Base-by-base conservation (phyloP, 2,888 invertebrate genomes). In the Diadegma fenestrale region DNA sequence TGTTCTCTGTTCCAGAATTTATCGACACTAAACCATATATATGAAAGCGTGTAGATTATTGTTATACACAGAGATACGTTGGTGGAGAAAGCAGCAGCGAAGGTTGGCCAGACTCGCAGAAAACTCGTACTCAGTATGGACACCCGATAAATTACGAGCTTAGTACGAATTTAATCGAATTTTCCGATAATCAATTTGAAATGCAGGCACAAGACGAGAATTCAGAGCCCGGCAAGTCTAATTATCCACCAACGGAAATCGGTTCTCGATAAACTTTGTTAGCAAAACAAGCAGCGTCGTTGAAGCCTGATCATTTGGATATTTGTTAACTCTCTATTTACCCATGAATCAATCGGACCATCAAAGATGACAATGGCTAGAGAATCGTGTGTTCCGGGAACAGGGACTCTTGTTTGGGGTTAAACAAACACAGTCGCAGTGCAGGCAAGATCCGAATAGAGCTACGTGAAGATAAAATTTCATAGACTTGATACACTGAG, bases 211-310 rank as follows among this genome's bases (percentile, higher is more conserved):
- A 45, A 78, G 41, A 51, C 22, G 26, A 30, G 58, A 69, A 69
- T 58, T 45, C 69, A 37, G 30, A 58, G 17, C 14, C 30, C 30
- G n/a, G 69, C 7, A 22, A n/a, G 19, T 69, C 78, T 78, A 78
- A 78, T 78, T 78, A 69, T 33, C 78, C 54, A 22, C 45, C 33
- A 19, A 61, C 61, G 78, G 78, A 78, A 69, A 78, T 78, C 68
- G 78, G 69, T 78, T 45, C 78, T 78, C 69, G 78, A 78, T 58
- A 69, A 78, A 69, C 68, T 78, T 68, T 77, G 77, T 43, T 68
- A 68, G 58, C 43, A 45, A 78, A 78, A 78, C 78, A 61, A 69
- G 41, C 26, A 68, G 48, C 30, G 26, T 68, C 77, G 68, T 30
- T 68, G 33, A 66, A 19, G 33, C 22, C 33, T 43, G 33, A 51